Conservation (phyloP, 2,888 invertebrate genomes). For the Cacoxenus indagator region DNA sequence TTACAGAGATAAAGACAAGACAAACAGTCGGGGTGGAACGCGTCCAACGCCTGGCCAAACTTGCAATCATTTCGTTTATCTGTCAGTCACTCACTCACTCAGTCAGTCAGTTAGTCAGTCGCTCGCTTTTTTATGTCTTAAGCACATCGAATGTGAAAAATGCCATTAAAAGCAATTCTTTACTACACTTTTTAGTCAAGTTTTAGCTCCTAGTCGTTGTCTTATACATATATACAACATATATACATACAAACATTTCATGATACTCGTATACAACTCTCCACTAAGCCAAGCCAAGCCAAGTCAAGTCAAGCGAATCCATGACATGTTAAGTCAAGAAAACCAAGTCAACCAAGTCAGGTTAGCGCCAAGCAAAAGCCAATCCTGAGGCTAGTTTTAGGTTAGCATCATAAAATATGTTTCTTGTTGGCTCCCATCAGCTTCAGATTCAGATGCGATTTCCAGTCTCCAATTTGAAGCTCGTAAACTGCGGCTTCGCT, state of each 20-base stretch:
- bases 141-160: background rate
- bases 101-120: background rate
- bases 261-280: background rate
- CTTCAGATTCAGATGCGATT: background rate
- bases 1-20: background rate
- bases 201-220: background rate
- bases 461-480: background rate
- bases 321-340: too few species aligned
- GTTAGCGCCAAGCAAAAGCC: background rate
- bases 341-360: background rate
- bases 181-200: slow-evolving; percentile 6
- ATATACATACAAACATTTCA: background rate
- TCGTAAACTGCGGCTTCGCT: background rate
- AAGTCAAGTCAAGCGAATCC: background rate
- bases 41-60: background rate
- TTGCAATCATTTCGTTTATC: background rate
- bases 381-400: background rate
- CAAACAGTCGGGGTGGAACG: background rate
- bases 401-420: background rate
- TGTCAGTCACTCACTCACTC: background rate
- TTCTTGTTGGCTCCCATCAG: background rate
- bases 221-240: background rate
- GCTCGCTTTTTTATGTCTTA: background rate
- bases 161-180: slow-evolving; percentile 10
- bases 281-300: background rate